Evolutionary conservation across 2,888 invertebrate genomes (phyloP).

Genomic region (Nineta flava): DNA sequence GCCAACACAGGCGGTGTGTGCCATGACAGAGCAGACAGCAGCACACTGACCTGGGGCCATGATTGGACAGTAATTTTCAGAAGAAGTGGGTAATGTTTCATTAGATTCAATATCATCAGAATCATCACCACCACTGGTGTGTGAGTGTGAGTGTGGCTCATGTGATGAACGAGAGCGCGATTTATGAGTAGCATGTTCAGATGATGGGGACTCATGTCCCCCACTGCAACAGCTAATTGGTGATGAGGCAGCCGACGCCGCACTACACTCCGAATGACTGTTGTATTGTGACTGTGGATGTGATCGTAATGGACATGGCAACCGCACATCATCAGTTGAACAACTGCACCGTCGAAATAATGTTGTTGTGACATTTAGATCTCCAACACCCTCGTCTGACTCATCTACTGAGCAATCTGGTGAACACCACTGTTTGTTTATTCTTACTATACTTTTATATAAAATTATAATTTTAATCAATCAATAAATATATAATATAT

Average conservation of each 20-base stretch:
- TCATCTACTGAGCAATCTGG: not conserved
- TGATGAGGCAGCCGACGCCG: slow-evolving; percentile 16
- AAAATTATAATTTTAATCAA: no score
- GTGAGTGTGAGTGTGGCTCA: not conserved
- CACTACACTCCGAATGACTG: not conserved
- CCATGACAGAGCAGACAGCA: slow-evolving; percentile 4
- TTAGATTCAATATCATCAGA: not conserved
- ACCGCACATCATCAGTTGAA: not conserved
- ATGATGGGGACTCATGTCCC: slow-evolving; percentile 6
- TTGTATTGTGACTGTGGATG: slow-evolving; percentile 8
- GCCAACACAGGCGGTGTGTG: not conserved
- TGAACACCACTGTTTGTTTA: not conserved
- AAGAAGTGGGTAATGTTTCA: not conserved
- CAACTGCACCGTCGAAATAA: slow-evolving; percentile 1
- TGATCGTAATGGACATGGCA: not conserved
- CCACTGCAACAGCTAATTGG: slow-evolving; percentile 15
- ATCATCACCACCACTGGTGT: not conserved
- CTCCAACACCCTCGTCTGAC: not conserved
- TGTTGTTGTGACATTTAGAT: not conserved
- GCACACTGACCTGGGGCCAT: slow-evolving; percentile 30
- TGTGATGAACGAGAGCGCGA: slow-evolving; percentile 28
- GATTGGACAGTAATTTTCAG: slow-evolving; percentile 13
- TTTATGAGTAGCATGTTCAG: slow-evolving; percentile 32
- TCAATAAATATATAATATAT: no score
- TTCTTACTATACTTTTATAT: no score